A percentile compares a stretch with the other conserved stretches of the same genome.
phyloP scores from a whole-genome alignment of 2,797 vertebrate genomes.

The Parotocinclus haroldoi region DNA sequence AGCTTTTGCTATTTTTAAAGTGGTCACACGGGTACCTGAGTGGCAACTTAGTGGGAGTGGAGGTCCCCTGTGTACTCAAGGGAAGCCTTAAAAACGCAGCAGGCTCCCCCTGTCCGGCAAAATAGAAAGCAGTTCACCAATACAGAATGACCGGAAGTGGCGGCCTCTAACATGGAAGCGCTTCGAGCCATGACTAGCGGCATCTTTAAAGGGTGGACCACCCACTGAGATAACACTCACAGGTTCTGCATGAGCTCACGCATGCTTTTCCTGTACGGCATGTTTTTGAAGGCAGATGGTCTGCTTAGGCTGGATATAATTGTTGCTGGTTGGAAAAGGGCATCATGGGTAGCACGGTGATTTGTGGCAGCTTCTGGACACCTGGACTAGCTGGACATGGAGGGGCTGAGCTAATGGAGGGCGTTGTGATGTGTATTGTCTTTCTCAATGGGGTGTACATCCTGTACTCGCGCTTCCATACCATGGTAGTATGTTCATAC shows the following conservation, averaged over 20 bases:
- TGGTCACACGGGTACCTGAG: constrained; percentile 14
- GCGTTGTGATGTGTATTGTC: not conserved
- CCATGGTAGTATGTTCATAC: too few species aligned
- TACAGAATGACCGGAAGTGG: constrained; percentile 36
- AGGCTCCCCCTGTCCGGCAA: constrained; percentile 9
- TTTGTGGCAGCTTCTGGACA: constrained; percentile 26
- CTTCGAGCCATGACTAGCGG: constrained; percentile 10
- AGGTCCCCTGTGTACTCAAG: constrained; percentile 1
- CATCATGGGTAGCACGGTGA: constrained; percentile 28
- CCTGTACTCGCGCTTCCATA: not conserved
- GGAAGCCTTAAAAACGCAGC: constrained; percentile 21
- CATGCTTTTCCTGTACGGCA: constrained; percentile 14
- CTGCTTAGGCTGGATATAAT: constrained; percentile 14
- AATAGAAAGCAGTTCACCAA: constrained; percentile 3
- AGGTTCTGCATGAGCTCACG: constrained; percentile 7
- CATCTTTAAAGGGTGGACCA: constrained; percentile 23
- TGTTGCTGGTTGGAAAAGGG: constrained; percentile 11
- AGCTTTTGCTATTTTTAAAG: constrained; percentile 3
- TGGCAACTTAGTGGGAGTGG: constrained; percentile 9
- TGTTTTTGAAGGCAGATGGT: constrained; percentile 21
- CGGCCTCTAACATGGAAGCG: not conserved
- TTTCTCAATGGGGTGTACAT: constrained; percentile 5
- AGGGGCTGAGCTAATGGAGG: not conserved
- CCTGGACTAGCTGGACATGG: not conserved
- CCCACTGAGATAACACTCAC: constrained; percentile 20